Conservation (phyloP, 1,140 invertebrate genomes). For the Trypoxylus dichotomus region DNA sequence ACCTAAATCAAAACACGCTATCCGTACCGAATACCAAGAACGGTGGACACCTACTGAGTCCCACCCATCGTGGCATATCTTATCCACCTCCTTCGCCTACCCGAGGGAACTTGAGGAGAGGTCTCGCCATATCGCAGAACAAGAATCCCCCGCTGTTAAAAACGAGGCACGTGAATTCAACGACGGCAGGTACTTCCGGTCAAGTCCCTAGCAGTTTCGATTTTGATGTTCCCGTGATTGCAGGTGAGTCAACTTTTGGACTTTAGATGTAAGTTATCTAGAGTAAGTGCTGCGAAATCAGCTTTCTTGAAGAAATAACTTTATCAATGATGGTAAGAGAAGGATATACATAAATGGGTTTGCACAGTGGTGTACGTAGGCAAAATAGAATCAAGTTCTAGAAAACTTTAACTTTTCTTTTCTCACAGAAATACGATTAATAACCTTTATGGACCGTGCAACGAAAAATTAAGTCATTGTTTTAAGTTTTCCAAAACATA, state of each 20-base stretch:
- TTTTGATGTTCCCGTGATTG: slow-evolving; percentile 54
- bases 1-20: slow-evolving; percentile 58
- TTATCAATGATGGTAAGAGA: too few relatives aligned
- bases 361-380: too few relatives aligned
- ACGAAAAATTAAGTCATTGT: too few relatives aligned
- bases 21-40: slow-evolving; percentile 58
- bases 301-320: too few relatives aligned
- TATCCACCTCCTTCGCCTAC: slow-evolving; percentile 78
- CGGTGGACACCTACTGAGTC: slow-evolving; percentile 56
- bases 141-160: slow-evolving; percentile 76
- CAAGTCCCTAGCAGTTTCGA: slow-evolving; percentile 52
- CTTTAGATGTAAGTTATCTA: too few relatives aligned
- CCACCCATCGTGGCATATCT: slow-evolving; percentile 66
- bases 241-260: slow-evolving; percentile 44
- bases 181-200: slow-evolving; percentile 41
- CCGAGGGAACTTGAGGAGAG: slow-evolving; percentile 66
- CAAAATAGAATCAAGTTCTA: too few relatives aligned
- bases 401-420: too few relatives aligned
- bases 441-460: too few relatives aligned
- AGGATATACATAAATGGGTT: too few relatives aligned
- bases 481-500: too few relatives aligned
- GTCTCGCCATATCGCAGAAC: slow-evolving; percentile 69
- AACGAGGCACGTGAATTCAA: slow-evolving; percentile 57
- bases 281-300: too few relatives aligned
- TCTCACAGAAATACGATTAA: too few relatives aligned